A percentile compares a stretch with the other conserved stretches of the same genome.
Conservation (phyloP, 2,113 vertebrate genomes). For the Morphnarchus princeps region DNA sequence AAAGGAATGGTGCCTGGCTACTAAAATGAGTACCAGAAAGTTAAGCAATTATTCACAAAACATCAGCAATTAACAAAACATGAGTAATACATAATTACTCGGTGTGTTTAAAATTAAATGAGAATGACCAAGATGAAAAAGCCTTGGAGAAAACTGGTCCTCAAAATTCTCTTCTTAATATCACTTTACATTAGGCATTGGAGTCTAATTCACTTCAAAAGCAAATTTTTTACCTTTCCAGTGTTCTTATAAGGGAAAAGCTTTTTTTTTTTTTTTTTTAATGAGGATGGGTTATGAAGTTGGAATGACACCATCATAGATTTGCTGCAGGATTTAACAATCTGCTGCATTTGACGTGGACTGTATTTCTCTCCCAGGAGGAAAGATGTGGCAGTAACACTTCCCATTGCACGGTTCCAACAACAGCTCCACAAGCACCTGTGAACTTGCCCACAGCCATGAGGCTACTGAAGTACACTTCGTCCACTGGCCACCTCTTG, state of each 20-base stretch:
- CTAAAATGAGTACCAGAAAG: background rate
- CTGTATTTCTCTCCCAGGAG: background rate
- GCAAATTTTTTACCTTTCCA: background rate
- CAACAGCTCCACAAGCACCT: background rate
- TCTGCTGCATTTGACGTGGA: background rate
- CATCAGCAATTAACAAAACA: background rate
- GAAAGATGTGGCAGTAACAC: background rate
- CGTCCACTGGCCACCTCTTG: accelerated
- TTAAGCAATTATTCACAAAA: background rate
- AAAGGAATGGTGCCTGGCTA: background rate
- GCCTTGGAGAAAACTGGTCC: background rate
- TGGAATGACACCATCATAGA: background rate
- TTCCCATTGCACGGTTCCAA: background rate
- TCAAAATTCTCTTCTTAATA: background rate
- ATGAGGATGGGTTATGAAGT: background rate
- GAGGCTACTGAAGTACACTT: accelerated
- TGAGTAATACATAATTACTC: background rate
- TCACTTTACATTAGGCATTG: background rate
- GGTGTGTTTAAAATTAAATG: background rate
- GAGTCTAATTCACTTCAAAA: background rate
- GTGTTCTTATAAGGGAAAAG: background rate
- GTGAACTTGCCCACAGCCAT: background rate
- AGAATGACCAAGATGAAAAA: accelerated
- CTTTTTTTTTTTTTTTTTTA: background rate
- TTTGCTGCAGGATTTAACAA: background rate